phyloP scores from a whole-genome alignment of 2,113 vertebrate genomes.

The Phyllostomus discolor region DNA sequence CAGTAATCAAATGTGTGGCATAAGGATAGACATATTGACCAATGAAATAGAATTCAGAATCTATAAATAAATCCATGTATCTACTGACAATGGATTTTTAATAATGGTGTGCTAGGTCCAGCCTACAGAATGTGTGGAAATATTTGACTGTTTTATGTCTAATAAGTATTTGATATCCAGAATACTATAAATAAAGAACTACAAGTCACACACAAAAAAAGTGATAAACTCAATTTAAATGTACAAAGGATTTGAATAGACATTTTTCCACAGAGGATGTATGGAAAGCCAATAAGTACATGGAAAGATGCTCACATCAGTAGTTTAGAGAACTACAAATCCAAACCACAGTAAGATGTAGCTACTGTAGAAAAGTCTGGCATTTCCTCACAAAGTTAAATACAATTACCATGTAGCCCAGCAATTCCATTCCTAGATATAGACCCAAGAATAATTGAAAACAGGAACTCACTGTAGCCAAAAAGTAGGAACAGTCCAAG shows the following conservation, averaged over 20 bases:
- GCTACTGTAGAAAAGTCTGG: not conserved
- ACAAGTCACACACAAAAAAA: not conserved
- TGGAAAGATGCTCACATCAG: not conserved
- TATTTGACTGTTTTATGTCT: not conserved
- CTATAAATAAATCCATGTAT: not conserved
- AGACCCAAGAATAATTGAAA: not conserved
- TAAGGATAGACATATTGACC: not conserved
- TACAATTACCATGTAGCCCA: not conserved
- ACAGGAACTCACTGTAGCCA: not conserved
- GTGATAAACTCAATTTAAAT: not conserved
- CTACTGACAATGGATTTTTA: not conserved
- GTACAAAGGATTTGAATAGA: not conserved
- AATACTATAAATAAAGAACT: not conserved
- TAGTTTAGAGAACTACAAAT: not conserved
- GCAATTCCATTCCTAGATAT: not conserved
- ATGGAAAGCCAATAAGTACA: not conserved
- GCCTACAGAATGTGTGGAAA: not conserved
- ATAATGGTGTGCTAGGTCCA: not conserved
- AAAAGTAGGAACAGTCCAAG: not conserved
- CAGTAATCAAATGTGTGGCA: not conserved
- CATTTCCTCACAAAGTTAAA: not conserved
- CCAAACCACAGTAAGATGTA: not conserved
- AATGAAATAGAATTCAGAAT: not conserved
- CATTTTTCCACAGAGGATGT: not conserved
- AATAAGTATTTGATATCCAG: not conserved